phyloP scores from a whole-genome alignment of 2,113 vertebrate species.

The Jaculus jaculus region DNA sequence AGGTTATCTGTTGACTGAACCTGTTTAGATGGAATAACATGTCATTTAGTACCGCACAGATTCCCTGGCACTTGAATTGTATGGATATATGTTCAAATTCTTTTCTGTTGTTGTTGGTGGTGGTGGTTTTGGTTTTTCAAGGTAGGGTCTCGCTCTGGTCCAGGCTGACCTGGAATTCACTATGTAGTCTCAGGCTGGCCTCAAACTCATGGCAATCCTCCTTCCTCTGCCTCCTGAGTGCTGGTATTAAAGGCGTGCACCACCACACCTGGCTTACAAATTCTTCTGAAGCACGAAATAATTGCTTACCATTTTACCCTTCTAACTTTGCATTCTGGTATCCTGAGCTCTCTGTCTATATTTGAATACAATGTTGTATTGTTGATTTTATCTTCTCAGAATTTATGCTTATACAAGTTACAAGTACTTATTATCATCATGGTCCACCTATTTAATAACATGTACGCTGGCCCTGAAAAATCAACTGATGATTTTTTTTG shows the following conservation, averaged over 20 bases:
- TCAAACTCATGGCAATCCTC: no score
- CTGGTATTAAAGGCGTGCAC: no score
- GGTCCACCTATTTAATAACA: background rate
- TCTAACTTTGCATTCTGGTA: slow-evolving; percentile 27
- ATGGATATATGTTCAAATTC: background rate
- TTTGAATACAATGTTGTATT: slow-evolving; percentile 22
- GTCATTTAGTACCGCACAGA: background rate
- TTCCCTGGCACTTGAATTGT: background rate
- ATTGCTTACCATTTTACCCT: slow-evolving; percentile 5
- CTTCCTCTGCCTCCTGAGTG: no score
- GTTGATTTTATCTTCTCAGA: background rate
- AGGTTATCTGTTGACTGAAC: slow-evolving; percentile 33
- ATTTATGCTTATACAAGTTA: slow-evolving; percentile 42
- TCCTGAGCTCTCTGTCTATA: slow-evolving; percentile 17
- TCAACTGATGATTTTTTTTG: slow-evolving; percentile 49
- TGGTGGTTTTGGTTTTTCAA: no score
- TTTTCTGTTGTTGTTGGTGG: no score
- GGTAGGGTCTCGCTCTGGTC: no score
- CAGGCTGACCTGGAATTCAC: no score
- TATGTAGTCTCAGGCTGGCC: no score
- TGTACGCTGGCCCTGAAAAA: slow-evolving; percentile 8
- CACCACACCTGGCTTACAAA: no score
- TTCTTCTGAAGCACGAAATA: slow-evolving; percentile 49
- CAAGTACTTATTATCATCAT: slow-evolving; percentile 30
- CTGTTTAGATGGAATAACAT: background rate